Evolutionary conservation across 2,113 vertebrate species (phyloP), one percentile per base, ranked within the genome.

Genomic region (Boulengeromyrus knoepffleri): DNA sequence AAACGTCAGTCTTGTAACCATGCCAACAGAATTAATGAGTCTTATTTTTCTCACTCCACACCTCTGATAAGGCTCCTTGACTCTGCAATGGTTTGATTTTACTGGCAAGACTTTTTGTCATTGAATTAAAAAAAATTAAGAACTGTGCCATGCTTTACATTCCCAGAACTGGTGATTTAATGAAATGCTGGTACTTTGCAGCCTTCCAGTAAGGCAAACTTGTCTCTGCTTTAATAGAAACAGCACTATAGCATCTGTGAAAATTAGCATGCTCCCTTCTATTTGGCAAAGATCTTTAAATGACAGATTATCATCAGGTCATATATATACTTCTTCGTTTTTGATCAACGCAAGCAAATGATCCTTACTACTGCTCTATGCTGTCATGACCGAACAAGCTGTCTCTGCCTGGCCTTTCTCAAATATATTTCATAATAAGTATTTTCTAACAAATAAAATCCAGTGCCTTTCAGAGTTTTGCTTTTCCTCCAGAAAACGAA

Each of bases 1-100:
- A 46, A 85, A 85, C 42, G 45, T n/a, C 45, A 85, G 83, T 42
- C 50, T 50, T 42, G 85, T 87, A 56, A 87, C 85, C 85, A 87
- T 87, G 85, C 85, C 85, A 87, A 87, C 85, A 53, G 85, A 87
- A 52, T 87, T 87, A 87, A 87, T 31, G 50, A 50, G 85, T 39
- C 15, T 87, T 87, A 56, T 87, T 56, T 87, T 39, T 87, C 47
- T 27, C 47, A 49, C 85, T 87, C 31, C 85, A 87, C 50, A 53
- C 50, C 46, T 87, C 49, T 56, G 49, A 87, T 47, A 87, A 52
- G n/a, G 49, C 50, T 53, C 31, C 36, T 87, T 53, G 50, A 7
- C n/a, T 87, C 47, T 56, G 85, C 24, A 39, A 27, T 17, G 49
- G 50, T 53, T 53, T 87, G 49, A 56, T 53, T 53, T 87, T 53